Evolutionary conservation across 1,140 invertebrate species (phyloP), one percentile per base, ranked within the genome.

Genomic region (Formica selysi): DNA sequence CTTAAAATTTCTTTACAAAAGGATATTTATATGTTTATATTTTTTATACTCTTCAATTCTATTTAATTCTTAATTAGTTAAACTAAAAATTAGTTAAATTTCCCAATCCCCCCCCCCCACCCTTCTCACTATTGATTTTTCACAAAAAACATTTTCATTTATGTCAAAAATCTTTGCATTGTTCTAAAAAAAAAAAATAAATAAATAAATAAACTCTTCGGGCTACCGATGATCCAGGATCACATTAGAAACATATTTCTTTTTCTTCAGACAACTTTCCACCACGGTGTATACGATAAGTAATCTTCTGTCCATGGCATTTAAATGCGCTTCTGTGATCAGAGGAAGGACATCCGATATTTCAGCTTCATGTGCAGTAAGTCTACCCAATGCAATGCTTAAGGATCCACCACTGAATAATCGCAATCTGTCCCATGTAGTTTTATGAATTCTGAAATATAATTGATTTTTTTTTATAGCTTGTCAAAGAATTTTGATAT

Each of bases 281-380:
- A 98, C 96, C 73, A 97, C 96, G 1, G 97, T 96, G 93, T 97
- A 97, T 79, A 98, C 95, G 78, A 97, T 96, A 65, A 97, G 92
- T 57, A 99, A 92, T 93, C 98, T 95, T 88, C 98, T 94, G 92
- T 98, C 97, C n/a, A 99, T 95, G 26, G 98, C 98, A 91, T 95
- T 95, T 64, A 97, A 96, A 94, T 99, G 98, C 26, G 96, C 95
- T n/a, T 96, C 94, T 7, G 97, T 97, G 22, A 98, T 95, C 5
- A 98, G 93, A 62, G 97, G 97, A 62, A 80, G 87, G 79, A 95
- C 92, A 67, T 91, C 85, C 1, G 93, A 96, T 94, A 38, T 96
- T 91, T 70, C 95, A 91, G 92, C 95, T 95, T 96, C 92, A 95
- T 95, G 64, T 86, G 83, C 91, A 91, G 95, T 65, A 95, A 96